Base-by-base conservation (phyloP, 2,113 vertebrate genomes). In the Onychostruthus taczanowskii region DNA sequence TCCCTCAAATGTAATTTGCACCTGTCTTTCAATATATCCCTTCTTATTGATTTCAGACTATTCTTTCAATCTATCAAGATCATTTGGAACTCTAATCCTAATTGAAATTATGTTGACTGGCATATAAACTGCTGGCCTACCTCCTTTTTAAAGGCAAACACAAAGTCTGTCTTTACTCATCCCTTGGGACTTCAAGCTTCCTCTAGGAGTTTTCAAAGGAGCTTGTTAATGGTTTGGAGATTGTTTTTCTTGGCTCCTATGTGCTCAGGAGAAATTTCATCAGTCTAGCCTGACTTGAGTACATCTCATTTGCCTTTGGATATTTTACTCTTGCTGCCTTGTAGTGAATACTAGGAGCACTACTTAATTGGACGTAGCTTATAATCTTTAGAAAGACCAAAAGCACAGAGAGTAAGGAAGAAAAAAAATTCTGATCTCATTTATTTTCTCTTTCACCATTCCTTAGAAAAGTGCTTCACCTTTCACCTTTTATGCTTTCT, bases 1-100 rank as follows among this genome's bases (percentile, higher is more conserved):
- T 95, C 75, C 44, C 74, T 87, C 49, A 52, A 84, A 66, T 58
- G 91, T 64, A 94, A 93, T 96, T 94, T 95, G 87, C 74, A 92
- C 91, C 77, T 90, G 89, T 94, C 91, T 95, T 89, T 96, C 85
- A 92, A 75, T 52, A 46, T 87, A 92, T 82, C 58, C 20, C 62
- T 75, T 82, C 50, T 87, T 95, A 95, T 81, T 95, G 94, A 97
- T 95, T 94, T 95, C 87, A 94, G 77, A 41, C 80, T 84, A 89
- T 78, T 84, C 77, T 92, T 95, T 89, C 95, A 94, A 94, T 89
- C 69, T 91, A 78, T 78, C 87, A 89, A 52, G 73, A 93, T 30
- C 49, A 73, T 58, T 95, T 87, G 61, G 80, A 95, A 95, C 93
- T 91, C 93, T 91, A 94, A 94, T 89, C 46, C 87, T 91, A 94